Conservation (phyloP, 2,113 vertebrate genomes). For the Elgaria multicarinata region DNA sequence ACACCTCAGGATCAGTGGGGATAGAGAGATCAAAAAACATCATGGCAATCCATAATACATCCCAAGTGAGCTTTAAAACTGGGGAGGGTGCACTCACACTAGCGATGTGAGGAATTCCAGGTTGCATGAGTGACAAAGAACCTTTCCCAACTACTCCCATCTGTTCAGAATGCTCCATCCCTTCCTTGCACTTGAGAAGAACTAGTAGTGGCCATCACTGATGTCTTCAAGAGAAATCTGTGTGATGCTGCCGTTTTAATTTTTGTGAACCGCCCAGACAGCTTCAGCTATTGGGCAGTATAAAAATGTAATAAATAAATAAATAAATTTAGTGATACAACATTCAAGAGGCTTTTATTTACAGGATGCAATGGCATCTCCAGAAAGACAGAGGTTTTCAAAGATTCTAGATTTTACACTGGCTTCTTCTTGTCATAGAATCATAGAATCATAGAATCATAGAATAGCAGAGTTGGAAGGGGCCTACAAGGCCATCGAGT, state of each 20-base stretch:
- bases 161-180: background rate
- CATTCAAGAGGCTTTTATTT: background rate
- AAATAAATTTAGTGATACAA: background rate
- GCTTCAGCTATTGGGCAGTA: too few species aligned
- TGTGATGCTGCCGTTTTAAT: background rate
- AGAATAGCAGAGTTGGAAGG: too few species aligned
- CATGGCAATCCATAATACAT: background rate
- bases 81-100: background rate
- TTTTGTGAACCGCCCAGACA: too few species aligned
- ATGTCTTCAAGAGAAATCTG: background rate
- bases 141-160: background rate
- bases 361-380: background rate
- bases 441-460: too few species aligned
- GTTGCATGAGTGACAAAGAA: background rate
- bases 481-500: too few species aligned
- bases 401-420: background rate
- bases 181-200: background rate
- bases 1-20: background rate
- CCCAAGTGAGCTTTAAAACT: background rate
- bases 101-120: background rate
- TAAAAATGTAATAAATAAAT: too few species aligned
- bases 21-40: background rate
- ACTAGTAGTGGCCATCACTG: background rate
- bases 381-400: background rate
- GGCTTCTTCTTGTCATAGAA: background rate